Base-by-base conservation (phyloP, 2,797 vertebrate genomes). In the Natrix natrix region DNA sequence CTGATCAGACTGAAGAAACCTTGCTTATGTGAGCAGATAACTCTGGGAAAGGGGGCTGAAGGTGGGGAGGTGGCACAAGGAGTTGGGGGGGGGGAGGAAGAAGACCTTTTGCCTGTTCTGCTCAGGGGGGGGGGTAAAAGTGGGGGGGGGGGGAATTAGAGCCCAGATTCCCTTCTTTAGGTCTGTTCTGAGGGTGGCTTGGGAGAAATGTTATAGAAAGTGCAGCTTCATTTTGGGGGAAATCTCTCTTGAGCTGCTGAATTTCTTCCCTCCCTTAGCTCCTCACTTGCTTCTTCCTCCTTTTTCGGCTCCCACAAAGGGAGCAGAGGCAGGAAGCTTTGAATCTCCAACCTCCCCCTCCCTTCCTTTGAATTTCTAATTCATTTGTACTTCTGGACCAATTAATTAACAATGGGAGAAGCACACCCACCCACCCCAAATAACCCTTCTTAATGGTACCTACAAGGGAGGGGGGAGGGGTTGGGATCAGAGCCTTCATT, bases 11-110 rank as follows among this genome's bases (percentile, higher is more conserved):
- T 56, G 90, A 61, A 91, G 92, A 89, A 83, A 16, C 43, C 8
- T 32, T 91, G 92, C 91, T 78, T 13, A 91, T 93, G 90, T 93
- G 92, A 93, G 92, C 92, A 93, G 86, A 88, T 26, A 7, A 43
- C 74, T 20, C 0, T 12, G 54, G 88, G 37, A 24, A 17, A 24
- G 57, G 28, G 10, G 61, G 37, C 6, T 61, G 87, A 8, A 22
- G 32, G 66, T 60, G 69, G 66, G 28, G 5, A 43, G 60, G 61
- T 22, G 89, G 37, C 24, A 37, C 37, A 13, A 54, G 26, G 37
- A 54, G 43, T 22, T 48, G 5, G 8, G 54, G 22, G 14, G 2
- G n/a, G 61, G 3, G 37, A 1, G 48, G 48, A 8, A 55, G 63
- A 32, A 2, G 28, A n/a, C 48, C 4, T n/a, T 37, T 55, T 32